These are phyloP conservation scores for Anolis apletophallus DNA, from an alignment of 2,797 vertebrate species.

Conservation along the genomic window DNA sequence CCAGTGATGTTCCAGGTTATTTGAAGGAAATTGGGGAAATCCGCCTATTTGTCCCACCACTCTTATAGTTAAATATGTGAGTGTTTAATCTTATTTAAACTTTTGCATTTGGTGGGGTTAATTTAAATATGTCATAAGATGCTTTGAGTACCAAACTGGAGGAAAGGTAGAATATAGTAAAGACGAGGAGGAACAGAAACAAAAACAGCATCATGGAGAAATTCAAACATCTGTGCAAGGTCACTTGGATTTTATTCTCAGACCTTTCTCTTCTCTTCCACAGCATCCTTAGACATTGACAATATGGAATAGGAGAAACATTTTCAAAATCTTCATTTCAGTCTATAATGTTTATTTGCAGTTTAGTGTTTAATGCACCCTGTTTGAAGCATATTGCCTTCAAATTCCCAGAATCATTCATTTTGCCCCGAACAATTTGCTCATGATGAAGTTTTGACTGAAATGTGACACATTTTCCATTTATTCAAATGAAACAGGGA, in stretches of 20 bases:
- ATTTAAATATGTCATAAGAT: too few species aligned
- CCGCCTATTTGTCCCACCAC: too few species aligned
- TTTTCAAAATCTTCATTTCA: conserved; percentile 25
- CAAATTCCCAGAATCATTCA: conserved; percentile 28
- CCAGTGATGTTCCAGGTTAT: too few species aligned
- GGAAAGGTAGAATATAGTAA: too few species aligned
- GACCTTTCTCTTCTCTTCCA: background rate
- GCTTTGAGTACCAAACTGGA: too few species aligned
- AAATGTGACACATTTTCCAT: conserved; percentile 61
- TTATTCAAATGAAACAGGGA: conserved; percentile 46
- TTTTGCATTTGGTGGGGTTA: too few species aligned
- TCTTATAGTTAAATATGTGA: too few species aligned
- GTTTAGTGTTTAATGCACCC: fast-evolving
- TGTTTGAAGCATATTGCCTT: background rate
- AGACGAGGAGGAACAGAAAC: too few species aligned
- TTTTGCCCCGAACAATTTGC: conserved; percentile 22
- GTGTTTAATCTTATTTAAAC: too few species aligned
- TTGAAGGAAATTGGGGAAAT: too few species aligned
- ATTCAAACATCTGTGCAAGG: background rate
- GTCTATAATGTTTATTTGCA: conserved; percentile 24
- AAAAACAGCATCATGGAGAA: background rate
- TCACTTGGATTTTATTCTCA: background rate
- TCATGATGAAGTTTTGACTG: conserved; percentile 50
- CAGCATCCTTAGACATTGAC: background rate
- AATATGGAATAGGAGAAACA: conserved; percentile 21